Evolutionary conservation across 2,113 vertebrate species (phyloP), one percentile per base, ranked within the genome.

Genomic region (Beaufortia kweichowensis): DNA sequence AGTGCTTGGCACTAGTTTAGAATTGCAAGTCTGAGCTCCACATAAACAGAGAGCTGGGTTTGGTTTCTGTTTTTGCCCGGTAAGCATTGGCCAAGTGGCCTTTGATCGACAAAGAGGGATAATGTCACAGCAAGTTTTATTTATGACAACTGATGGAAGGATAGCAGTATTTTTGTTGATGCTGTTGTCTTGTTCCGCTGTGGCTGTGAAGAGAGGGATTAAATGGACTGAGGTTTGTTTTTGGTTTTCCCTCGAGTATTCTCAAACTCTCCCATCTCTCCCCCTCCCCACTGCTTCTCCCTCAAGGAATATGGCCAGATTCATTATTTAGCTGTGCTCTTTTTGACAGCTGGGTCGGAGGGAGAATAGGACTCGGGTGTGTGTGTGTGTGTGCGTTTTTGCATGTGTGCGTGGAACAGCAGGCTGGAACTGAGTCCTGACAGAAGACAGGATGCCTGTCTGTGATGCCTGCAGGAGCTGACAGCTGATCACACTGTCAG

Each of bases 371-470:
- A 91, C 59, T 66, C 62, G 60, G 48, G 81, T 83, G 82, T 80
- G 86, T 82, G 85, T 82, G 82, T 85, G 84, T 56, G 80, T 78
- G 83, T 84, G 82, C 87, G 85, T 86, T 86, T 85, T 76, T 85
- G 86, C 85, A 90, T 93, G 92, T 95, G 89, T 92, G 94, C 95
- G 23, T 66, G 94, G 93, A 92, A 97, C 95, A 96, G 91, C 93
- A 93, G 95, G 95, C 93, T 95, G 95, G 94, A 97, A 97, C 95
- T 89, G 92, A 94, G 94, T 85, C 90, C 93, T 97, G 96, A 96
- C 96, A 96, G 95, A 93, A 94, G 93, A 95, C 94, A 94, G 88
- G 88, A 83, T 92, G 90, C 92, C 91, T 93, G 94, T 94, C 92
- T 92, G 94, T 94, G 93, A 95, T 90, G 96, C 88, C 93, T 93